A percentile compares a stretch with the other conserved stretches of the same genome.
phyloP scores from a whole-genome alignment of 2,113 vertebrate genomes.

The Lanius collurio region DNA sequence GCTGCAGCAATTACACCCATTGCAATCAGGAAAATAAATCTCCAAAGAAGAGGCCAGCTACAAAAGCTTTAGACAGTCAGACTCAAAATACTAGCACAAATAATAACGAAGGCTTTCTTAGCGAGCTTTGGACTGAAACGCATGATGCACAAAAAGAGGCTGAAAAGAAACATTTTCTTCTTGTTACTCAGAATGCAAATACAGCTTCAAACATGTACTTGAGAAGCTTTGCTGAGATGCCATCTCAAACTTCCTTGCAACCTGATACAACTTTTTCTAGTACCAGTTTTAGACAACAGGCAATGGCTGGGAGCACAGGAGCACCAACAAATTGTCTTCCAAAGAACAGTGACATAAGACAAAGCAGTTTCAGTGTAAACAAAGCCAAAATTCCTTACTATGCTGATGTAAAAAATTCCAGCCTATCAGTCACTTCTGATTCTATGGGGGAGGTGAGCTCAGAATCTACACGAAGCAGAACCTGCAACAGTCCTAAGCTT shows the following conservation, averaged over 20 bases:
- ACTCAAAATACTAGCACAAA: conserved; percentile 62
- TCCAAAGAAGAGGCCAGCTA: conserved; percentile 33
- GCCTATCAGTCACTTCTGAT: conserved; percentile 60
- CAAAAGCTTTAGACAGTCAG: conserved; percentile 7
- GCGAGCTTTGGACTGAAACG: conserved; percentile 42
- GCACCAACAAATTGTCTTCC: conserved; percentile 48
- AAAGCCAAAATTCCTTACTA: conserved; percentile 40
- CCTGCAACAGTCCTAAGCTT: conserved; percentile 57
- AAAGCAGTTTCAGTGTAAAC: conserved; percentile 13
- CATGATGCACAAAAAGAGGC: conserved; percentile 28
- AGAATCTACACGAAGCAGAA: conserved; percentile 64
- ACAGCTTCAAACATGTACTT: not conserved
- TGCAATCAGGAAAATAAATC: conserved; percentile 55
- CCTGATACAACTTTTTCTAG: conserved; percentile 14
- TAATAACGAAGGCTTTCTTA: conserved; percentile 66
- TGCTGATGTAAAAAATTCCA: conserved; percentile 44
- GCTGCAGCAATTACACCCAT: conserved; percentile 42
- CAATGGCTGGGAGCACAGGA: conserved; percentile 42
- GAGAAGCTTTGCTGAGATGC: conserved; percentile 35
- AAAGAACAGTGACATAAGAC: conserved; percentile 26
- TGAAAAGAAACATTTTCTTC: conserved; percentile 45
- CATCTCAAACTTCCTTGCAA: conserved; percentile 23
- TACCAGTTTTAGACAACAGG: conserved; percentile 19
- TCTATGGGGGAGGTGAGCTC: conserved; percentile 68
- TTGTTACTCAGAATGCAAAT: not conserved